Evolutionary conservation across 1,140 invertebrate species (phyloP), one percentile per base, ranked within the genome.

Genomic region (Tetraneura akinire): DNA sequence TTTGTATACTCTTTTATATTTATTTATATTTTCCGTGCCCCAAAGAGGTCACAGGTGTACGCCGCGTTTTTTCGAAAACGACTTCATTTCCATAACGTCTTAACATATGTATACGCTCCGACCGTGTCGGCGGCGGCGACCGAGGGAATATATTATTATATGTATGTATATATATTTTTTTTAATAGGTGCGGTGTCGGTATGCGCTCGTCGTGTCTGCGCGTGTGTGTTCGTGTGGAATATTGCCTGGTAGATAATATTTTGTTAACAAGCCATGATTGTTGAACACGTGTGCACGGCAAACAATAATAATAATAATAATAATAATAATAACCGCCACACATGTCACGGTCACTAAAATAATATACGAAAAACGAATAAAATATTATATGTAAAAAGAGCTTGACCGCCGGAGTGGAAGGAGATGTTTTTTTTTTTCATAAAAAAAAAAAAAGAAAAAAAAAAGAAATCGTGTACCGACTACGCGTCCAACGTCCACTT

Each of bases 1-100:
- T 37, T 37, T 37, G 3, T 37, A 37, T 4, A 37, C n/a, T n/a
- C n/a, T n/a, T n/a, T n/a, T n/a, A n/a, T n/a, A n/a, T n/a, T n/a
- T n/a, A n/a, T n/a, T n/a, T n/a, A n/a, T n/a, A n/a, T n/a, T n/a
- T n/a, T n/a, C n/a, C n/a, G n/a, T 21, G 3, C n/a, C 47, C 18
- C 57, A 76, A 60, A 60, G 73, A 76, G 73, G 73, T 76, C 73
- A 76, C 73, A 76, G 73, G 73, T 76, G 73, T 45, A 29, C 37
- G 37, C 32, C 73, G 53, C 53, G 42, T 26, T 49, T 78, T 60
- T 47, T 14, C n/a, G n/a, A 78, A 78, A 78, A 78, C 74, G 74
- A 78, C 74, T 78, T 78, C 74, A 78, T 78, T 78, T 78, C 74
- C 74, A 78, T 78, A 78, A 78, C 74, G 74, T 78, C 74, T 78